Evolutionary conservation across 64 coral and sea anemone genomes (phyloP).

Genomic region (Stichodactyla helianthus): DNA sequence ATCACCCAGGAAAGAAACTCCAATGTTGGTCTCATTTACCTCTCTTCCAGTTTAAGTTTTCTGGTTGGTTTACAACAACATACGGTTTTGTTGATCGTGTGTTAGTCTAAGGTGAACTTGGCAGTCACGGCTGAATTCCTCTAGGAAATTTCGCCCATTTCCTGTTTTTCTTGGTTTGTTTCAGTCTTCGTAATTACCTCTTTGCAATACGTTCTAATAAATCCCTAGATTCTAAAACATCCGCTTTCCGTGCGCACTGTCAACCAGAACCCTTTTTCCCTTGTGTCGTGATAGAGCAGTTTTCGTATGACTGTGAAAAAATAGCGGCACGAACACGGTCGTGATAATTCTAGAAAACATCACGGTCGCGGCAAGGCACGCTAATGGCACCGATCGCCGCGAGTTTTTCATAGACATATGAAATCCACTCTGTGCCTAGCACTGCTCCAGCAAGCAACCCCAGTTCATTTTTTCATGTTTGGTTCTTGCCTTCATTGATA

Average conservation of each 20-base stretch:
- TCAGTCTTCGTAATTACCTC: neutral
- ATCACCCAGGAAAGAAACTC: neutral
- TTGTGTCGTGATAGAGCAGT: neutral
- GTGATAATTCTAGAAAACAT: too few species aligned
- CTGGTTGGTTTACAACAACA: neutral
- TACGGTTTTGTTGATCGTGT: neutral
- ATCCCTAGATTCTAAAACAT: neutral
- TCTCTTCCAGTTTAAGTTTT: neutral
- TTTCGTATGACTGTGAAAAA: too few species aligned
- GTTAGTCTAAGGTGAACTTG: neutral
- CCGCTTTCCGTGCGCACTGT: neutral
- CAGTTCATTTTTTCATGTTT: neutral
- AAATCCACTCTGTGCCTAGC: too few species aligned
- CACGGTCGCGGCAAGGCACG: too few species aligned
- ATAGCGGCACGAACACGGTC: too few species aligned
- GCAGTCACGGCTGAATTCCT: conserved; percentile 15
- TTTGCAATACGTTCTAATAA: neutral
- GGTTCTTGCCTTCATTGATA: neutral
- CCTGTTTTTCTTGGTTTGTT: conserved; percentile 7
- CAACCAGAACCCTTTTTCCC: neutral
- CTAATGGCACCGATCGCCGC: too few species aligned
- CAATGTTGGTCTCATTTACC: neutral
- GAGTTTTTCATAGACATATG: too few species aligned
- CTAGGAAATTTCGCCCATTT: conserved; percentile 5
- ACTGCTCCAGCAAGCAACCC: neutral